Base-by-base conservation (phyloP, 2,113 vertebrate genomes). In the Verasper variegatus region DNA sequence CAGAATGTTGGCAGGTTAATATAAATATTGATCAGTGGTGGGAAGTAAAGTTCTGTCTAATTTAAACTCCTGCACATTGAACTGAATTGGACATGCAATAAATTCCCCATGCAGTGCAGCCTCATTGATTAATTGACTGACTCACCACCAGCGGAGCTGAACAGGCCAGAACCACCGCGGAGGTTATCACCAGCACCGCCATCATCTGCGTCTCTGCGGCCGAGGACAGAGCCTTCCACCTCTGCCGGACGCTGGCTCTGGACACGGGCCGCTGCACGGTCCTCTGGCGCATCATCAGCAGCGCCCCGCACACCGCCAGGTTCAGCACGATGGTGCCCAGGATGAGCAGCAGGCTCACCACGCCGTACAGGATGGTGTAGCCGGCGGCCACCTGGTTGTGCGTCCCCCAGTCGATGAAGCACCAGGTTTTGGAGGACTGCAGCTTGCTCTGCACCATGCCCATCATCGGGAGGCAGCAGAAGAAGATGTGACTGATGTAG, bases 131-230 rank as follows among this genome's bases (percentile, higher is more conserved):
- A 10, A 21, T n/a, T 17, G 26, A 24, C 15, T 9, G 80, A 96
- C 97, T 97, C 88, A 99, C 98, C 95, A 98, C 96, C 0, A 99
- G 93, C 11, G 98, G 98, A 66, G 96, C 97, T 54, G 98, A 99
- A 91, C 98, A 99, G 88, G 96, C 95, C 72, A 99, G 94, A 64
- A 99, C 95, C 68, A 98, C 97, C 68, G 93, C 93, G 3, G 98
- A 99, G 70, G 97, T 99, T 86, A 95, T 96, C 71, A 99, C 96
- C 71, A 99, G 96, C 67, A 99, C 89, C 82, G 97, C 95, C 82
- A 99, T 96, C 97, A 99, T 99, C 93, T 99, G 98, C 86, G 97
- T 96, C 94, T 99, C 98, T 0, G 96, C 96, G 1, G 96, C 97
- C 0, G 97, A 92, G 62, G 89, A 94, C 78, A 92, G 84, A 26